These are phyloP conservation scores for Dendronephthya gigantea DNA, from an alignment of 64 coral and sea anemone genomes.

Conservation along the genomic window DNA sequence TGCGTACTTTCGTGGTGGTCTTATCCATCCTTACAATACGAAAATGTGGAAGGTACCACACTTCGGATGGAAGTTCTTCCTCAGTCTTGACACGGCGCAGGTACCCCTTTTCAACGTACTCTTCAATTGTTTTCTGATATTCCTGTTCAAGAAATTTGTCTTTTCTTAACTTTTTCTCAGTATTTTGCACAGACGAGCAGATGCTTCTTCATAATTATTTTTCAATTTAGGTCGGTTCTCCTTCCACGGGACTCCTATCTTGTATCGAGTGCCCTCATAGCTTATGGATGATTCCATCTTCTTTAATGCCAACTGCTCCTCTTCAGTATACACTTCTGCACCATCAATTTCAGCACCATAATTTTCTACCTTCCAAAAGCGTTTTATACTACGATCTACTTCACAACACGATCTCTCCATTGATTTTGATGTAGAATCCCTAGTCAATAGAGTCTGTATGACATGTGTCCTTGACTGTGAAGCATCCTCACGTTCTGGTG, in stretches of 20 bases:
- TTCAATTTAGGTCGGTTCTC: background rate
- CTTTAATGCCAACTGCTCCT: background rate
- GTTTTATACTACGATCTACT: background rate
- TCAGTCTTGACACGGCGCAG: background rate
- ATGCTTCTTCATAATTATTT: background rate
- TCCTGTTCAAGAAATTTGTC: background rate
- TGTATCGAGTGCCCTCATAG: slow-evolving; percentile 4
- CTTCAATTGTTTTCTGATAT: background rate
- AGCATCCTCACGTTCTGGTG: background rate
- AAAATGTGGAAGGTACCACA: slow-evolving; percentile 47
- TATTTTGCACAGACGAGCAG: slow-evolving; percentile 5
- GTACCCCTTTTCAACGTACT: slow-evolving; percentile 17
- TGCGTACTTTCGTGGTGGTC: slow-evolving; percentile 25
- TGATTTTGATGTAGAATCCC: background rate
- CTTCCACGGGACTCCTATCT: slow-evolving; percentile 19
- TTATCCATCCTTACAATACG: slow-evolving; percentile 45
- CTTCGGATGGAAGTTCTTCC: background rate
- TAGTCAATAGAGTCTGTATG: background rate
- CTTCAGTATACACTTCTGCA: no score
- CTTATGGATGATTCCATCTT: slow-evolving; percentile 16
- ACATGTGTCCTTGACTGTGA: background rate
- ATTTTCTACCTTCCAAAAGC: background rate
- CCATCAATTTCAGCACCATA: background rate
- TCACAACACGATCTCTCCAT: background rate
- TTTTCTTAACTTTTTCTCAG: background rate